A percentile compares a stretch with the other conserved stretches of the same genome.
Evolutionary conservation across 2,888 invertebrate genomes (phyloP).

Genomic region (Xylocampa areola): DNA sequence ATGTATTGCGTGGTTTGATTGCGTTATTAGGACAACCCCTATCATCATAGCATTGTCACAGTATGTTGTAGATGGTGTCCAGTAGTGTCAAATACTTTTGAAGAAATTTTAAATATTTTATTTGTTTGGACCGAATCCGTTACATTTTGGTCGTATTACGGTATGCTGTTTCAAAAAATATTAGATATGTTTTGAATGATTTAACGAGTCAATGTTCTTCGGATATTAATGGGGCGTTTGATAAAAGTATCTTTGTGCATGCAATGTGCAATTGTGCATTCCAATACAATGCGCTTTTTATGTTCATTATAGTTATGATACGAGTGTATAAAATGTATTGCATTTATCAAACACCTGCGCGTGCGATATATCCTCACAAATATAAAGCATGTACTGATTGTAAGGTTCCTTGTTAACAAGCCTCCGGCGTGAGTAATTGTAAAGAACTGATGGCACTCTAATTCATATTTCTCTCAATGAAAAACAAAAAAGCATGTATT

Average conservation of each 20-base stretch:
- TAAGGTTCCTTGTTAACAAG: slow-evolving; percentile 36
- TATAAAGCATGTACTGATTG: slow-evolving; percentile 46
- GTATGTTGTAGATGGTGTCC: no score
- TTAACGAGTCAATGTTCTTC: no score
- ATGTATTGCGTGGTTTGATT: slow-evolving; percentile 34
- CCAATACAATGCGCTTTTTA: slow-evolving; percentile 37
- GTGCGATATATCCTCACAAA: slow-evolving; percentile 25
- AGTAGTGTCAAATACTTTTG: no score
- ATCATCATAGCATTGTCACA: slow-evolving; percentile 10
- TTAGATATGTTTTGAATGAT: no score
- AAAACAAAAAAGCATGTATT: slow-evolving; percentile 36
- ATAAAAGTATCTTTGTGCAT: slow-evolving; percentile 33
- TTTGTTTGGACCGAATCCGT: no score
- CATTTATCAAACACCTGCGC: slow-evolving; percentile 46
- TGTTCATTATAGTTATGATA: slow-evolving; percentile 36
- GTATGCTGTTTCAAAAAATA: no score
- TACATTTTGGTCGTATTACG: no score
- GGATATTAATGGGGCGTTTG: slow-evolving; percentile 24
- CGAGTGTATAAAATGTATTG: slow-evolving; percentile 21
- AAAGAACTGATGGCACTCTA: slow-evolving; percentile 34
- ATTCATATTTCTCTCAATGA: slow-evolving; percentile 41
- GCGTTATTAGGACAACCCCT: slow-evolving; percentile 26
- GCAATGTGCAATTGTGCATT: slow-evolving; percentile 33
- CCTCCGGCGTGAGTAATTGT: slow-evolving; percentile 43
- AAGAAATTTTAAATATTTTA: no score